phyloP scores from a whole-genome alignment of 2,113 vertebrate genomes.

The Mus pahari region DNA sequence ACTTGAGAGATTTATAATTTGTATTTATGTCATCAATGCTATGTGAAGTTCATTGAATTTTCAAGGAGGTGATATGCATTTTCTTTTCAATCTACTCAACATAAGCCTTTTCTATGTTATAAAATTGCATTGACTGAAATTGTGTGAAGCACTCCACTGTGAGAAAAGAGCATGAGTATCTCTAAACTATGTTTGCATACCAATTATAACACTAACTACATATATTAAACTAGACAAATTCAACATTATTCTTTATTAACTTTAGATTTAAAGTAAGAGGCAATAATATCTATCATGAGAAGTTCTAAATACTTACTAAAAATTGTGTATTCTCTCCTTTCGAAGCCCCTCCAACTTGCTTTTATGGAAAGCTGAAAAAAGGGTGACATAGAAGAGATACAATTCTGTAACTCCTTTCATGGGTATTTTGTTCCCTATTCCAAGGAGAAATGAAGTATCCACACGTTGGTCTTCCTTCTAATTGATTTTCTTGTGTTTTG shows the following conservation, averaged over 20 bases:
- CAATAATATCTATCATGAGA: not conserved
- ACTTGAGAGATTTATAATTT: conserved; percentile 62
- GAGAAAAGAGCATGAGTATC: not conserved
- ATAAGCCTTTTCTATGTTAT: conserved; percentile 13
- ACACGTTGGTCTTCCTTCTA: too few relatives aligned
- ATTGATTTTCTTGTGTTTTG: too few relatives aligned
- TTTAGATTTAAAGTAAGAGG: conserved; percentile 36
- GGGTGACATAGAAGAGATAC: too few relatives aligned
- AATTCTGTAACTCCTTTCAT: too few relatives aligned
- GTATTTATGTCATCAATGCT: conserved; percentile 44
- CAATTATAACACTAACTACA: not conserved
- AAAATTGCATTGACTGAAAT: conserved; percentile 34
- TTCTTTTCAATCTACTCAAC: not conserved
- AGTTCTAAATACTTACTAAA: not conserved
- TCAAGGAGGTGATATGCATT: not conserved
- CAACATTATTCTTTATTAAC: not conserved
- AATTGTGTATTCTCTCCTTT: not conserved
- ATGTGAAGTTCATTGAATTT: conserved; percentile 53
- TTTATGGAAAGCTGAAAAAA: not conserved
- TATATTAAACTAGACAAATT: conserved; percentile 17
- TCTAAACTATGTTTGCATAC: not conserved
- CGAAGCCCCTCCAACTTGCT: not conserved
- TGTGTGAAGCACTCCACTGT: not conserved
- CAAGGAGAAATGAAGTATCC: too few relatives aligned
- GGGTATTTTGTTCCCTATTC: too few relatives aligned